phyloP scores from a whole-genome alignment of 2,113 vertebrate genomes.

The Leucopsar rothschildi region DNA sequence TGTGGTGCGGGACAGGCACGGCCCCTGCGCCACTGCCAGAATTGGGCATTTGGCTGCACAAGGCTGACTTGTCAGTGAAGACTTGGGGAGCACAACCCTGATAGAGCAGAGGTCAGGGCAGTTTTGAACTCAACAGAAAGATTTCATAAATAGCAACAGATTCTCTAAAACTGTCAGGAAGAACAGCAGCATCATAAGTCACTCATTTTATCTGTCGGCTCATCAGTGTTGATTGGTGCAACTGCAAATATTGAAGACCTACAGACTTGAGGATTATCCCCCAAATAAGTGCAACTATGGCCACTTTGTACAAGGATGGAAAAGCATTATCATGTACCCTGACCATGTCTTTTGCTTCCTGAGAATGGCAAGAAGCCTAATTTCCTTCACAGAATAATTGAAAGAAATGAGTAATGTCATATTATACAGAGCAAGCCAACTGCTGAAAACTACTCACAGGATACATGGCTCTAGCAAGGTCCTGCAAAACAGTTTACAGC shows the following conservation, averaged over 20 bases:
- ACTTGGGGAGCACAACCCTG: neutral
- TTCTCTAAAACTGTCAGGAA: neutral
- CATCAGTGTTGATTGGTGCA: neutral
- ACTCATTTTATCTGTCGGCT: constrained; percentile 21
- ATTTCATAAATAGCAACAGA: constrained; percentile 53
- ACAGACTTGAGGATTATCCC: neutral
- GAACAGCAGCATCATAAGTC: neutral
- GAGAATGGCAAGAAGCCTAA: constrained; percentile 12
- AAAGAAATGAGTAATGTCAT: constrained; percentile 44
- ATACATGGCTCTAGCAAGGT: neutral
- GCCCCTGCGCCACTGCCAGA: accelerated
- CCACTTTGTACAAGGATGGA: constrained; percentile 43
- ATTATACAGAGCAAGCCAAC: constrained; percentile 21
- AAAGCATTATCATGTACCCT: neutral
- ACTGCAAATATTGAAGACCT: constrained; percentile 38
- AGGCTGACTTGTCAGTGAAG: neutral
- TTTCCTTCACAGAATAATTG: constrained; percentile 38
- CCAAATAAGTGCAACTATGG: constrained; percentile 55
- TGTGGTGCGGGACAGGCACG: accelerated
- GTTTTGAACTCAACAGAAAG: constrained; percentile 35
- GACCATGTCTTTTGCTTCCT: constrained; percentile 27
- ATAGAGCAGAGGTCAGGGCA: neutral
- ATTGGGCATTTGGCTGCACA: neutral
- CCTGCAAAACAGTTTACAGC: neutral
- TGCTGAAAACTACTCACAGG: neutral